phyloP scores from a whole-genome alignment of 1,140 invertebrate genomes.

The Philopotamus ludificatus region DNA sequence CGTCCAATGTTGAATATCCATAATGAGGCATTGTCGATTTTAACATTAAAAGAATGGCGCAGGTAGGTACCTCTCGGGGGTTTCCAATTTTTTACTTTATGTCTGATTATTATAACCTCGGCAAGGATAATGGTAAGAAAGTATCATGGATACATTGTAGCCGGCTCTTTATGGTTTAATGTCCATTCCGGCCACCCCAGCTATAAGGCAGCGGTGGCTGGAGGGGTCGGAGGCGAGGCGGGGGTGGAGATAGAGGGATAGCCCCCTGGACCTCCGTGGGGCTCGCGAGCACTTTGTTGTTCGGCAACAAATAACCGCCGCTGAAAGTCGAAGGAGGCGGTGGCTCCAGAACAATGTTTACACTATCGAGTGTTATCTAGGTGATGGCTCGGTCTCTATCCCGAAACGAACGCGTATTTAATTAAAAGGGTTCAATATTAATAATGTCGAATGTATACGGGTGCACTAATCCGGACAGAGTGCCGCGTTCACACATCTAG shows the following conservation, averaged over 20 bases:
- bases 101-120: background rate
- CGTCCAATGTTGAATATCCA: no score
- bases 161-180: slow-evolving; percentile 32
- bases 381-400: background rate
- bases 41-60: no score
- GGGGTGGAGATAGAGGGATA: background rate
- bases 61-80: no score
- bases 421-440: no score
- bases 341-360: background rate
- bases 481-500: no score
- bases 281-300: slow-evolving; percentile 9
- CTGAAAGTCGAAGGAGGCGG: background rate
- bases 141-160: slow-evolving; percentile 15
- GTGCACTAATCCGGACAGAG: no score
- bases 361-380: background rate
- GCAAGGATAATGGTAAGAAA: slow-evolving; percentile 12
- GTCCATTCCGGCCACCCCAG: slow-evolving; percentile 22
- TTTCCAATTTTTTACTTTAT: no score
- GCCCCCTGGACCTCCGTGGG: slow-evolving; percentile 1
- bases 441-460: no score
- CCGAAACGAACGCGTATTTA: no score
- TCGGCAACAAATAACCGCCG: slow-evolving; percentile 4
- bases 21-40: no score
- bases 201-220: background rate
- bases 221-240: background rate